Evolutionary conservation across 2,113 vertebrate species (phyloP), one percentile per base, ranked within the genome.

Genomic region (Pyxicephalus adspersus): DNA sequence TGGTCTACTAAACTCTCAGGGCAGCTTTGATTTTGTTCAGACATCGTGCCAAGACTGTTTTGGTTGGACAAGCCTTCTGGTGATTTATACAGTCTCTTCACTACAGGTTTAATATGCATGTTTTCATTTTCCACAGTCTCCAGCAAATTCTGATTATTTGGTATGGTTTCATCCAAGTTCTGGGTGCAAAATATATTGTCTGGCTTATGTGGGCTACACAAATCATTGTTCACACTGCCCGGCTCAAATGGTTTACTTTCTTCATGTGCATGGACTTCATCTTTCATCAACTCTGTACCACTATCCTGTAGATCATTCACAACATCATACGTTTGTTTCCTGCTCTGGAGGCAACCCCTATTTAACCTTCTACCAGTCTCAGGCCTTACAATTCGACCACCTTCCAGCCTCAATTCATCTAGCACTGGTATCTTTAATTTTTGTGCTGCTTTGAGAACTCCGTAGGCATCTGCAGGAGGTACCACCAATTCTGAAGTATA

Each of bases 401-500:
- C 31, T 19, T 81, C 78, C 26, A 81, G 29, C 26, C 45, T 63
- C 17, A 81, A 55, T 3, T 11, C 17, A 19, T 81, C 78, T 16
- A 81, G 45, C 29, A 73, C 78, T 26, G 67, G 58, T 1, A 81
- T 81, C 50, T 29, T 58, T 25, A 81, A 61, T 17, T 11, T 61
- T 50, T 45, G 23, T 20, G 78, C 78, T 15, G 68, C 55, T 15
- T 34, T 28, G 15, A 81, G 78, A 8, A 81, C 78, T 2, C 20
- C 58, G 26, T 31, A 50, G 28, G n/a, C 78, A 31, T 81, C 60
- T 38, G 58, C 34, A 23, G 78, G 78, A 28, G 68, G 13, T 5
- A 81, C 60, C 11, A 64, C 60, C 16, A 81, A 50, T 34, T 81
- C 67, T 13, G 78, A 64, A n/a, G 78, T 81, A 20, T 81, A 81